phyloP scores from a whole-genome alignment of 1,140 invertebrate species.

The Aphelenchoides fujianensis region DNA sequence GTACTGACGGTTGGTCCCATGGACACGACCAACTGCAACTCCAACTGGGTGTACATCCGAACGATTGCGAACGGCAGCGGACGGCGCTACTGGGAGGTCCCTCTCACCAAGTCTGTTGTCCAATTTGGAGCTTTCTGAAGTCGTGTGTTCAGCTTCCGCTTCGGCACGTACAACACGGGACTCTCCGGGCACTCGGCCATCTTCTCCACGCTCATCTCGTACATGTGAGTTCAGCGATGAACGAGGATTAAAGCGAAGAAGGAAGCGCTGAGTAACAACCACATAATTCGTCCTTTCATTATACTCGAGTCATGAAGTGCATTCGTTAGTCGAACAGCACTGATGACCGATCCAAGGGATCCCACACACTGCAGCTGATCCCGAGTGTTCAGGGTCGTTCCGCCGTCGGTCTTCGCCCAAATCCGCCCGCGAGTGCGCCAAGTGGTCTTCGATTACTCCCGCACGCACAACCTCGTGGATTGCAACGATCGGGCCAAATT shows the following conservation, averaged over 20 bases:
- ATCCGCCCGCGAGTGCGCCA: not conserved
- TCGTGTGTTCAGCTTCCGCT: conserved; percentile 7
- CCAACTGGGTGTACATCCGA: not conserved
- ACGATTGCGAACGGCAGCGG: not conserved
- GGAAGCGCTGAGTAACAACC: too few species aligned
- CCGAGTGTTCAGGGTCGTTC: too few species aligned
- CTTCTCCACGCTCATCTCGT: not conserved
- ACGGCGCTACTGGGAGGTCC: not conserved
- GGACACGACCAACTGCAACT: not conserved
- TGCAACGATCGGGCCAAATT: not conserved
- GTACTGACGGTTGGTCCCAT: not conserved
- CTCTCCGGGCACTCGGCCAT: conserved; percentile 9
- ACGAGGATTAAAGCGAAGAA: too few species aligned
- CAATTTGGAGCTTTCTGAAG: not conserved
- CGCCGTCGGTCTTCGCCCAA: not conserved
- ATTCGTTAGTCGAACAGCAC: too few species aligned
- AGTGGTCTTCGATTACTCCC: conserved; percentile 9
- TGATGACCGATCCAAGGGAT: too few species aligned
- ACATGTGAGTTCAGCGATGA: too few species aligned
- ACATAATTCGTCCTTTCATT: too few species aligned
- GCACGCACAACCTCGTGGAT: conserved; percentile 2
- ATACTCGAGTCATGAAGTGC: too few species aligned
- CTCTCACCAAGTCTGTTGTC: not conserved
- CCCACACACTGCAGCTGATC: too few species aligned
- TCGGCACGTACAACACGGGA: not conserved